Percentiles rank a stretch among this genome's conserved stretches.
These are phyloP conservation scores for Apeira syringaria DNA, from an alignment of 2,888 invertebrate genomes.

Conservation along the genomic window DNA sequence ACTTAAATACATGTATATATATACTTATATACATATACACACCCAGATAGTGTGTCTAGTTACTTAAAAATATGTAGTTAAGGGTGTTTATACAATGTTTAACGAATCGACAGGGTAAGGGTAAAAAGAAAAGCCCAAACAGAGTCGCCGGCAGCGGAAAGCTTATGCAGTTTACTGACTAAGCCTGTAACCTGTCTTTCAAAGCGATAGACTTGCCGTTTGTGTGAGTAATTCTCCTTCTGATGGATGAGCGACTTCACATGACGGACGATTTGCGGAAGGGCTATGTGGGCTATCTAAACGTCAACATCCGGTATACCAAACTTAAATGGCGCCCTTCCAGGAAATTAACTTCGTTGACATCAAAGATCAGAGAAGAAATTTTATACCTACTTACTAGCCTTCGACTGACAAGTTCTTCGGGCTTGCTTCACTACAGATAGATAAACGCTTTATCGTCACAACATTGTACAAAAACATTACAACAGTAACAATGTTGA, in stretches of 20 bases:
- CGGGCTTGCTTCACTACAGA: slow-evolving; percentile 64
- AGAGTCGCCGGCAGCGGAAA: no score
- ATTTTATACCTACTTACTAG: slow-evolving; percentile 39
- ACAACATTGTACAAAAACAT: no score
- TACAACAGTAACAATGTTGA: no score
- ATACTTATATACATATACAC: no score
- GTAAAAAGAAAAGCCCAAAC: no score
- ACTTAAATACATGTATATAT: no score
- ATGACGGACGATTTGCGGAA: slow-evolving; percentile 25
- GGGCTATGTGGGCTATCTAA: slow-evolving; percentile 13
- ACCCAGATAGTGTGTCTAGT: no score
- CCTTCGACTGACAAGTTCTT: slow-evolving; percentile 59
- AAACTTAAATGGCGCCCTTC: slow-evolving; percentile 16
- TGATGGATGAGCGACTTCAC: slow-evolving; percentile 21
- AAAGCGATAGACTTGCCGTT: slow-evolving; percentile 16
- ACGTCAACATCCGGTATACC: slow-evolving; percentile 12
- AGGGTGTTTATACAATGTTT: no score
- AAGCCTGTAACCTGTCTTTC: background rate
- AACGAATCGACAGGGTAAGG: no score
- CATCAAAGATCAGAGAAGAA: slow-evolving; percentile 14
- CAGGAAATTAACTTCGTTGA: slow-evolving; percentile 20
- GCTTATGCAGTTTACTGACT: slow-evolving; percentile 9
- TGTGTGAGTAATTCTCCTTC: slow-evolving; percentile 9
- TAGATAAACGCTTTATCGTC: no score
- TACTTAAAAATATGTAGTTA: no score